Percentiles rank a stretch among this genome's conserved stretches.
Conservation (phyloP, 2,797 vertebrate genomes). For the Acomys russatus region DNA sequence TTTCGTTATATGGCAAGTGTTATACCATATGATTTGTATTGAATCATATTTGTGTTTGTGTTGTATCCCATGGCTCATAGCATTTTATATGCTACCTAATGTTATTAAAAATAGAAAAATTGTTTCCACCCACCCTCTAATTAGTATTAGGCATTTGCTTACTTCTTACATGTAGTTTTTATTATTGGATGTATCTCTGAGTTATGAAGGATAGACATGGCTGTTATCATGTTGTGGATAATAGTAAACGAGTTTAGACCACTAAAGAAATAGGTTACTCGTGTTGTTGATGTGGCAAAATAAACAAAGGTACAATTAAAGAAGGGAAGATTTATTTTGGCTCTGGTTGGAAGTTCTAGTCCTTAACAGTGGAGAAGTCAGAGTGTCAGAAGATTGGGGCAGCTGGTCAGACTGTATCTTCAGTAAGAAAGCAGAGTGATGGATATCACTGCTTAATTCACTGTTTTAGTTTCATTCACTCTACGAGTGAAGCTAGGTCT, state of each 20-base stretch:
- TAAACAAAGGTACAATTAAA: not conserved
- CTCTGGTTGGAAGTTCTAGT: not conserved
- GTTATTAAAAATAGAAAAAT: not conserved
- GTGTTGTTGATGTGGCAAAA: not conserved
- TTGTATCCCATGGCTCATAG: not conserved
- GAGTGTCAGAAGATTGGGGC: fast-evolving
- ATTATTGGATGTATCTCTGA: not conserved
- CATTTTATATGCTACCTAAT: not conserved
- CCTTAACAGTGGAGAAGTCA: not conserved
- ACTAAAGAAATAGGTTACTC: not conserved
- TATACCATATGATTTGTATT: not conserved
- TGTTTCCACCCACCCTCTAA: not conserved
- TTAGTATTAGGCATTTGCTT: not conserved
- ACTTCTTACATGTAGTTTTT: not conserved
- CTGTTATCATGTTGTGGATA: not conserved
- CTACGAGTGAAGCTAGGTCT: not conserved
- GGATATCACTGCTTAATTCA: not conserved
- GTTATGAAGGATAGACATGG: not conserved
- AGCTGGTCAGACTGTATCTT: not conserved
- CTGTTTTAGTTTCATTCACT: not conserved
- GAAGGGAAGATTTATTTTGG: not conserved
- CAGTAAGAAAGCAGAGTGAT: not conserved
- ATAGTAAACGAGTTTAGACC: not conserved
- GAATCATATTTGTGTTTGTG: not conserved
- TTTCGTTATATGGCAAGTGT: not conserved